Conservation (phyloP, 1,140 invertebrate genomes). For the Drosophila obscura region DNA sequence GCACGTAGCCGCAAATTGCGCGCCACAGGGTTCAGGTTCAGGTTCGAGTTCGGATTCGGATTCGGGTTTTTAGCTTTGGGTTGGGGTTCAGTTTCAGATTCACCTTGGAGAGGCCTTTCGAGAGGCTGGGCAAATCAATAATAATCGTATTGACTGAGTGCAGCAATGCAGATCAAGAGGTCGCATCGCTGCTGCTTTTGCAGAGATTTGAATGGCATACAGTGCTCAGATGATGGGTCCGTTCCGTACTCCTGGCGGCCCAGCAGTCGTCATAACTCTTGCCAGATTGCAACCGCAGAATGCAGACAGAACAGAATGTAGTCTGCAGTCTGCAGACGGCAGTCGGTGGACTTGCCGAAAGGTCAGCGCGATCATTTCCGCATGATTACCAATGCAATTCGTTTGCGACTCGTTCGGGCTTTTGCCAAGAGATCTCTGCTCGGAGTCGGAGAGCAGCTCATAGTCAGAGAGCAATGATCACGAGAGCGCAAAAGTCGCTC, state of each 20-base stretch:
- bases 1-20: constrained; percentile 72
- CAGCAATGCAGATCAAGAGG: constrained; percentile 74
- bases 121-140: constrained; percentile 71
- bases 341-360: constrained; percentile 61
- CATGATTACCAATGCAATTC: constrained; percentile 78
- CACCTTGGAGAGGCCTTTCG: constrained; percentile 38
- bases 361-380: constrained; percentile 82
- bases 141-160: constrained; percentile 79
- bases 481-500: background rate
- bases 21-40: constrained; percentile 41
- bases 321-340: constrained; percentile 9
- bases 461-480: constrained; percentile 1
- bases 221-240: constrained; percentile 1
- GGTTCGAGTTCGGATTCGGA: constrained; percentile 24
- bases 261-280: constrained; percentile 24
- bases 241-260: background rate
- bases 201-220: constrained; percentile 26
- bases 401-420: constrained; percentile 37
- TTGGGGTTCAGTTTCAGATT: constrained; percentile 38
- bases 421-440: constrained; percentile 28
- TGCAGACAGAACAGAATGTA: constrained; percentile 4
- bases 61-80: constrained; percentile 29
- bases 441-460: constrained; percentile 18
- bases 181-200: constrained; percentile 63
- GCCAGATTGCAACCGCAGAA: constrained; percentile 35